Base-by-base conservation (phyloP, 2,888 invertebrate species). In the Atethmia centrago region DNA sequence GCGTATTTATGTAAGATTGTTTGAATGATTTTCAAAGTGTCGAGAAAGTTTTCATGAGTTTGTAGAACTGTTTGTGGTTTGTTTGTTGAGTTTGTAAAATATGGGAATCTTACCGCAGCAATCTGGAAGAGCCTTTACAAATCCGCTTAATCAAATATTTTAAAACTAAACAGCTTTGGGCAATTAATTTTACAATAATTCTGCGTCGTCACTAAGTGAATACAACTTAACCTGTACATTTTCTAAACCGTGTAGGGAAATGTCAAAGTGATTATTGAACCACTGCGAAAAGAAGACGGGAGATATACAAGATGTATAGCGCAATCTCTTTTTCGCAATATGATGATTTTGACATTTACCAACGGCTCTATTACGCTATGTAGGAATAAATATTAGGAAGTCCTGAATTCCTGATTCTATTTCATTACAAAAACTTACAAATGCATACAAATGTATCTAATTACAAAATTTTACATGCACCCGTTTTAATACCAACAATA, bases 401-500 rank as follows among this genome's bases (percentile, higher is more conserved):
- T 71, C 31, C 45, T 14, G 61, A 45, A 45, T 69, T 71, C 31
- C 45, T 14, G 61, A 45, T 51, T 69, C 49, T 64, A 63, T 63
- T 71, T 71, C 59, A 36, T 49, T 72, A 72, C 49, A 78, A 85
- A 82, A 82, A 62, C 53, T 75, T 86, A 77, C 58, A 86, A 86
- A 84, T 81, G 19, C 67, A 77, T 83, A 85, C 42, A 85, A 85
- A 81, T 75, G 73, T 86, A 75, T 86, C 85, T 74, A 84, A 86
- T 75, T 84, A 84, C 59, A 84, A 86, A 81, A 84, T 61, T 19
- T 69, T 82, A 82, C 67, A 73, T 71, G 71, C 78, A 74, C 68
- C 73, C 70, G 51, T 65, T 85, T 82, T 83, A 82, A 65, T 63
- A 68, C 68, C 61, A 82, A 40, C 14, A 69, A 68, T 31, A 56